Evolutionary conservation across 2,113 vertebrate species (phyloP), one percentile per base, ranked within the genome.

Genomic region (Parus major): DNA sequence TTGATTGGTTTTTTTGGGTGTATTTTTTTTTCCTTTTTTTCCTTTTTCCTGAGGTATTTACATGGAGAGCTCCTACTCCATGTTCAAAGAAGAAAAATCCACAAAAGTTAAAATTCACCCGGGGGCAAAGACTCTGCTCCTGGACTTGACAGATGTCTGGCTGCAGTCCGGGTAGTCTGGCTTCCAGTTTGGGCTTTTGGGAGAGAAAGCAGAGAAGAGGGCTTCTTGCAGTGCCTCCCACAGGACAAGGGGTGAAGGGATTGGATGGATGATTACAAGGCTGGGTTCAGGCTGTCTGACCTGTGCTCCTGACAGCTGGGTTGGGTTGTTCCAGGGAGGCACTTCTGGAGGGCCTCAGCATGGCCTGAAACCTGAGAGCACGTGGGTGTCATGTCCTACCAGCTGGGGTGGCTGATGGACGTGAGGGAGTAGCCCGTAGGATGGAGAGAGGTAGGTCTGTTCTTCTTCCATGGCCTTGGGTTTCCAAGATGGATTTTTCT

Each of bases 371-470:
- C 8, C 29, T 85, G 70, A 63, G 56, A 82, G 27, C 42, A 35
- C 0, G 1, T 68, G 55, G 72, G 50, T 1, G 0, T 20, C 16
- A 0, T 11, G 15, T 39, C 28, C 36, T 19, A 61, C 20, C 14
- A 29, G 12, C 16, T 86, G 16, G 8, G 7, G 31, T 72, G 52
- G 72, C 27, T 75, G 69, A 55, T 23, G 44, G 65, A 78, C 27
- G 50, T 10, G 25, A 33, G 16, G 5, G 31, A 41, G 7, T 5
- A 28, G 15, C 39, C 33, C 46, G 5, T 7, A 35, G 13, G 46
- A 85, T 53, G 41, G n/a, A 90, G 49, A 52, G 24, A 49, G 22
- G 17, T 71, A 47, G 10, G 5, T 24, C 42, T 71, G 5, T 3
- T 60, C 47, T 78, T 77, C 44, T 10, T 60, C 44, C 41, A 36